Percentiles rank a stretch among this genome's conserved stretches.
Conservation (phyloP, 2,113 vertebrate species). For the Zapornia atra region DNA sequence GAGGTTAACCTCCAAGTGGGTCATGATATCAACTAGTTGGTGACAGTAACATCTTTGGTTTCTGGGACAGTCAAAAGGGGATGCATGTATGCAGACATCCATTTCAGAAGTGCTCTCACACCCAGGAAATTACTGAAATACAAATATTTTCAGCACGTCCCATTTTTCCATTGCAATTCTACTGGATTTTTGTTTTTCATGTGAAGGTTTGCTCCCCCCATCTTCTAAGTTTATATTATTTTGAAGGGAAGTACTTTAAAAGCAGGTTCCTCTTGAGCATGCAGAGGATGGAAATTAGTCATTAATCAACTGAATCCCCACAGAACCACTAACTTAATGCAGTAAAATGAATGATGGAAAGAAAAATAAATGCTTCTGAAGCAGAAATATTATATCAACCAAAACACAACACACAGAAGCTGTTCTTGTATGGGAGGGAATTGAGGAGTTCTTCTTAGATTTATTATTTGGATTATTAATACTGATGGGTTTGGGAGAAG, state of each 20-base stretch:
- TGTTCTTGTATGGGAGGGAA: not conserved
- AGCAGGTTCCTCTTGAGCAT: not conserved
- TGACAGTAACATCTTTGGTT: not conserved
- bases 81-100: not conserved
- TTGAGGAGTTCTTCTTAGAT: slow-evolving; percentile 13
- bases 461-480: slow-evolving; percentile 74
- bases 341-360: slow-evolving; percentile 58
- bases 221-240: slow-evolving; percentile 12
- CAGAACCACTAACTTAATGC: slow-evolving; percentile 51
- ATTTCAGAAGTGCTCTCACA: not conserved
- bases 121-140: not conserved
- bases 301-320: slow-evolving; percentile 61
- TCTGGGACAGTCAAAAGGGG: not conserved
- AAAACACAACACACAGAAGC: slow-evolving; percentile 10
- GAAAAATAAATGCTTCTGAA: slow-evolving; percentile 55
- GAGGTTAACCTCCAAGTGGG: not conserved
- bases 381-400: slow-evolving; percentile 11
- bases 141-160: not conserved
- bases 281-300: slow-evolving; percentile 54
- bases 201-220: not conserved
- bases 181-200: not conserved
- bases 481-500: slow-evolving; percentile 65
- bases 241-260: not conserved
- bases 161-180: not conserved
- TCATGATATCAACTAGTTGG: accelerated